Evolutionary conservation across 2,113 vertebrate species (phyloP).

Genomic region (Microcebus murinus): DNA sequence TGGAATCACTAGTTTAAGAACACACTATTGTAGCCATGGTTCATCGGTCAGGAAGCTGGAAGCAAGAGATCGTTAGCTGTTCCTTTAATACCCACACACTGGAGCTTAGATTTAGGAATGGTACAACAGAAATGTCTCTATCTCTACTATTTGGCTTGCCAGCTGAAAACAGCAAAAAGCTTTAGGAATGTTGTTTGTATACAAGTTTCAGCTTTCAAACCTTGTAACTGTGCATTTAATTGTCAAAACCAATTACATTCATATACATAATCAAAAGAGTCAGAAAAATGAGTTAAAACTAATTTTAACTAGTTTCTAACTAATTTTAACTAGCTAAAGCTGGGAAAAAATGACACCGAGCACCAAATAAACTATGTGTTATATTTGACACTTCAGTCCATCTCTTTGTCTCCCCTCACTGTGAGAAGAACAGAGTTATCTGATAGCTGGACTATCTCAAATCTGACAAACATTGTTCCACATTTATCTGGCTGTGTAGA

Average conservation of each 20-base stretch:
- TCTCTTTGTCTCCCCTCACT: neutral
- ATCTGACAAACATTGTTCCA: neutral
- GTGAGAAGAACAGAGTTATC: neutral
- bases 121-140: neutral
- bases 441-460: neutral
- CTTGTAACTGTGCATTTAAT: neutral
- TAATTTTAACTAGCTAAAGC: too few relatives aligned
- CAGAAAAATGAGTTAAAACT: neutral
- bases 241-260: neutral
- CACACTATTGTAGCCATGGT: rapidly evolving
- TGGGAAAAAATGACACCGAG: neutral
- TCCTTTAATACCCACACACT: neutral
- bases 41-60: neutral
- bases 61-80: neutral
- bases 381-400: neutral
- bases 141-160: neutral
- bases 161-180: neutral
- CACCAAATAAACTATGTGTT: neutral
- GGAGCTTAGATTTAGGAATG: neutral
- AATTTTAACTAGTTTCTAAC: too few relatives aligned
- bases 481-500: neutral
- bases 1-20: neutral
- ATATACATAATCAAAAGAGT: neutral
- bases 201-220: neutral
- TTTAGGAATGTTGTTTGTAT: neutral